Conservation (phyloP, 2,797 vertebrate species). For the Phrynocephalus vlangalii region DNA sequence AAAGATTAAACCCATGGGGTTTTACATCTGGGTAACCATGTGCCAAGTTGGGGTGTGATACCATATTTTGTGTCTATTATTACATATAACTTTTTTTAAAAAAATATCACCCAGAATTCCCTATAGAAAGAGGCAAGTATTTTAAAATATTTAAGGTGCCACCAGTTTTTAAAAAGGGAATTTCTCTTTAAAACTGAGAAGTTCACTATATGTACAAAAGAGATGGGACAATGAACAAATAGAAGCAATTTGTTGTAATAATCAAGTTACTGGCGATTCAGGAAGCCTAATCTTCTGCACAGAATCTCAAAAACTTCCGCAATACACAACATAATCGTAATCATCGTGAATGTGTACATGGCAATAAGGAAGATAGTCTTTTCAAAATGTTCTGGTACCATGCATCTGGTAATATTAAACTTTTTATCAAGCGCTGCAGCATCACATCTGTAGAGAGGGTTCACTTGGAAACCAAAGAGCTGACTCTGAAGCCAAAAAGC, state of each 20-base stretch:
- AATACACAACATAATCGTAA: conserved; percentile 86
- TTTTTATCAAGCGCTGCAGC: conserved; percentile 81
- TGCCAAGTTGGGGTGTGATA: background rate
- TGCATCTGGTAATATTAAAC: conserved; percentile 84
- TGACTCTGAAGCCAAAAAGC: conserved; percentile 92
- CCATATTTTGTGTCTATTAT: background rate
- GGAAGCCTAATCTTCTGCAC: conserved; percentile 83
- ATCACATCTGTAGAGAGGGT: conserved; percentile 84
- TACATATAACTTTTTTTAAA: background rate
- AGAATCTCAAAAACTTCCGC: conserved; percentile 90
- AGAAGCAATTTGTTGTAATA: background rate
- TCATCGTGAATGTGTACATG: conserved; percentile 90
- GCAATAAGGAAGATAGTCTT: conserved; percentile 93
- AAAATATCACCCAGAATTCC: background rate
- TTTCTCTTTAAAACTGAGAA: conserved; percentile 59
- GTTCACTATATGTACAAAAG: conserved; percentile 55
- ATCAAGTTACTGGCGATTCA: conserved; percentile 79
- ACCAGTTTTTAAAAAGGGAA: conserved; percentile 34
- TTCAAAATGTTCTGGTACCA: conserved; percentile 92
- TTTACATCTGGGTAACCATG: background rate
- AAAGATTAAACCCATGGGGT: background rate
- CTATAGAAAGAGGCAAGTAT: conserved; percentile 55
- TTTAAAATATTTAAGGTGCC: background rate
- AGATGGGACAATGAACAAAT: conserved; percentile 27
- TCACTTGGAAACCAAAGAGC: conserved; percentile 90